A percentile compares a stretch with the other conserved stretches of the same genome.
Conservation (phyloP, 2,888 invertebrate genomes). For the Auanema sp. region DNA sequence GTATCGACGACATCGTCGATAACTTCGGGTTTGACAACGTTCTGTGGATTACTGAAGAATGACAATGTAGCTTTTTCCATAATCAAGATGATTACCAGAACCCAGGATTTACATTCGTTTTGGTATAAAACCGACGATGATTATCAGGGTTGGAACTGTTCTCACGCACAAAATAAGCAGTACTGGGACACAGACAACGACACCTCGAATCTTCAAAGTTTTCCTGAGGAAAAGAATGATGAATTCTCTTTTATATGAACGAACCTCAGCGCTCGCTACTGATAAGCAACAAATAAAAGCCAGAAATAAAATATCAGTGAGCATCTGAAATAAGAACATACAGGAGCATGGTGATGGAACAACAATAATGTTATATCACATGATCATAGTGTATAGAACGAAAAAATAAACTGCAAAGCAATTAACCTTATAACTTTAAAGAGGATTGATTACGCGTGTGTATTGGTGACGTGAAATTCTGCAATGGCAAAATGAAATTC, state of each 20-base stretch:
- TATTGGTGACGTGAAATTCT: too few relatives aligned
- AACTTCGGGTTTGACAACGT: conserved; percentile 54
- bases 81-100: conserved; percentile 40
- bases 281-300: too few relatives aligned
- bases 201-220: conserved; percentile 63
- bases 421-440: too few relatives aligned
- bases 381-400: too few relatives aligned
- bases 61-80: not conserved
- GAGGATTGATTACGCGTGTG: too few relatives aligned
- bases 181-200: conserved; percentile 60
- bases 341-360: too few relatives aligned
- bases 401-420: too few relatives aligned
- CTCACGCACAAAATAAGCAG: conserved; percentile 41
- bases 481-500: too few relatives aligned
- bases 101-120: conserved; percentile 53
- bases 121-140: conserved; percentile 57
- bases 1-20: conserved; percentile 43
- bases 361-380: too few relatives aligned
- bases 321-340: too few relatives aligned
- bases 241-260: too few relatives aligned
- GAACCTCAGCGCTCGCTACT: not conserved
- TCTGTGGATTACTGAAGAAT: conserved; percentile 53
- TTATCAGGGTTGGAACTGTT: conserved; percentile 38
- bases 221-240: conserved; percentile 48
- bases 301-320: too few relatives aligned